A percentile compares a stretch with the other conserved stretches of the same genome.
Conservation (phyloP, 2,888 invertebrate species). For the Leptinotarsa haldemani region DNA sequence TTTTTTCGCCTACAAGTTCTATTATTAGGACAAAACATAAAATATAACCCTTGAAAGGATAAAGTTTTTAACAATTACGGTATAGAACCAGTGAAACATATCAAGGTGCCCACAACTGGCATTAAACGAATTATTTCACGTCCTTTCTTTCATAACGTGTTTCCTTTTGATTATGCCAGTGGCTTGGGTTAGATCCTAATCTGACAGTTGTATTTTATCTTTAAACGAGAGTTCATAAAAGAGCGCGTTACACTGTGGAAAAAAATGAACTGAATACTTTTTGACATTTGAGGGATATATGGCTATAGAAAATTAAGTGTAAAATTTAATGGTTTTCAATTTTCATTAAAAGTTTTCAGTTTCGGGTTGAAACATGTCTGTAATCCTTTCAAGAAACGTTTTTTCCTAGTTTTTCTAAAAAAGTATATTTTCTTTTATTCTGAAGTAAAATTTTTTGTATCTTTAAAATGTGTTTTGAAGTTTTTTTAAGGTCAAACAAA, state of each 20-base stretch:
- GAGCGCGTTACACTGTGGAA: conserved; percentile 31
- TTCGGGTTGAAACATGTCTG: no score
- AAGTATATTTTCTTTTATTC: no score
- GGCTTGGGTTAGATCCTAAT: conserved; percentile 46
- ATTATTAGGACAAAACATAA: conserved; percentile 32
- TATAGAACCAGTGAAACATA: conserved; percentile 23
- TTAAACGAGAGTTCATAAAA: conserved; percentile 26
- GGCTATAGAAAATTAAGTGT: no score
- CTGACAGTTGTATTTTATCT: conserved; percentile 48
- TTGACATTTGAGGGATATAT: neutral
- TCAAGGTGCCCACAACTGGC: conserved; percentile 39
- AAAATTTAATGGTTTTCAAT: no score
- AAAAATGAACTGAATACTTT: conserved; percentile 4
- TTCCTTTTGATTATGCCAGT: conserved; percentile 39
- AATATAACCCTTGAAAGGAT: conserved; percentile 37
- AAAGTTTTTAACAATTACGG: conserved; percentile 35
- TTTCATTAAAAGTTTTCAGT: no score
- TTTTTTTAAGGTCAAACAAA: no score
- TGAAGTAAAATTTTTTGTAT: no score
- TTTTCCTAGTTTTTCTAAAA: no score
- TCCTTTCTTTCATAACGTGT: conserved; percentile 35
- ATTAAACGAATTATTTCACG: conserved; percentile 36
- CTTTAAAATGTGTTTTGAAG: no score
- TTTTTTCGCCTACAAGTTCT: conserved; percentile 32
- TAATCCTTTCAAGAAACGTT: no score